Evolutionary conservation across 2,113 vertebrate species (phyloP), one percentile per base, ranked within the genome.

Genomic region (Sminthopsis crassicaudata): DNA sequence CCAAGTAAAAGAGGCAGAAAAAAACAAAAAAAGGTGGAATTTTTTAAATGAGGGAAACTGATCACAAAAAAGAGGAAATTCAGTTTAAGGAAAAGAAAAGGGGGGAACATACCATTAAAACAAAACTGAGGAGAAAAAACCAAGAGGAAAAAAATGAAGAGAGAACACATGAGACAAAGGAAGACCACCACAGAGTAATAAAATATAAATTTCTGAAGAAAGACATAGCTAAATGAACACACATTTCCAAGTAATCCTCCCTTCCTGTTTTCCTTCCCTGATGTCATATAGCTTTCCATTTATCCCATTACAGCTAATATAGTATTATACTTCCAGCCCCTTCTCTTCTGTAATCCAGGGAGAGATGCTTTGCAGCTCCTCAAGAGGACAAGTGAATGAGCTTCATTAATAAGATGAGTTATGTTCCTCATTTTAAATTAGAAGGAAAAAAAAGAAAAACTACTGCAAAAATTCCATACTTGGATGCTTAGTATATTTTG

Each of bases 61-160:
- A 52, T 55, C 91, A 42, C 36, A 12, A 12, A 60, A 53, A 96
- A 91, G 50, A 60, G 55, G 95, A 97, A 96, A 84, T 84, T 42
- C 67, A 8, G 22, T 84, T 84, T 84, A 42, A 84, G 36, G n/a
- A 84, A 42, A 76, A 8, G 30, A 52, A 19, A 22, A 19, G 30
- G 8, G 4, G 30, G 88, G 27, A 42, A 8, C 54, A 52, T n/a
- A 30, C 1, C 8, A 92, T 46, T n/a, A 36, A 0, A 0, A 30
- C 8, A 52, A 22, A 24, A 16, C 11, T 36, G 46, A 46, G 1
- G 0, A 26, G 46, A 24, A 53, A 23, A 67, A 67, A 27, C 8
- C 57, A 67, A 36, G 24, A 26, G 11, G 5, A 67, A 19, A 48
- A 60, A 48, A 60, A 19, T 97, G 93, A 96, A 93, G 8, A 1